Evolutionary conservation across 2,113 vertebrate species (phyloP).

Genomic region (Heloderma charlesbogerti): DNA sequence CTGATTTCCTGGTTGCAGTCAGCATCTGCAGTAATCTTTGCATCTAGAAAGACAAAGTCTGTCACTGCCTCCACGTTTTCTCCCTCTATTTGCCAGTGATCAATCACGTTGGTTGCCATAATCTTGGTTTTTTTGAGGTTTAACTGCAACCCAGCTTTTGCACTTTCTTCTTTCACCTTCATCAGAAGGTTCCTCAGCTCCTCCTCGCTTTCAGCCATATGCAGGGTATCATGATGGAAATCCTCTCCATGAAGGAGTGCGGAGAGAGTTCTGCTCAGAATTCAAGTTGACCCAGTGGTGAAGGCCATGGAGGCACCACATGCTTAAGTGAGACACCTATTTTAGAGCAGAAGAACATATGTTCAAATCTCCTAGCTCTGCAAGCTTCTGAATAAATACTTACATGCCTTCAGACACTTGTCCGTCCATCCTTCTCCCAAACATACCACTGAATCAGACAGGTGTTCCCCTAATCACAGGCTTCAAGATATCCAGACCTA

Average conservation of each 20-base stretch:
- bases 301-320: neutral
- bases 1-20: no score
- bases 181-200: no score
- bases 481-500: neutral
- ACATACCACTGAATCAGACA: neutral
- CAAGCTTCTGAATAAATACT: neutral
- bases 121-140: no score
- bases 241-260: neutral
- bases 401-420: neutral
- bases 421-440: neutral
- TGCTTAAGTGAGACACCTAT: neutral
- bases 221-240: neutral
- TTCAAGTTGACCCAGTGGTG: neutral
- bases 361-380: neutral
- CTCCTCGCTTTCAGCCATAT: no score
- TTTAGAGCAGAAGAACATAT: neutral
- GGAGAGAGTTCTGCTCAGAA: neutral
- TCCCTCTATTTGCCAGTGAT: no score
- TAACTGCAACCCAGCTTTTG: no score
- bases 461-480: neutral
- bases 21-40: no score
- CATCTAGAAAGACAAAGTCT: no score
- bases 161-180: no score
- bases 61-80: no score
- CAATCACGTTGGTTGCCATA: no score